Conservation (phyloP, 1,140 invertebrate genomes). For the Anadara kagoshimensis region DNA sequence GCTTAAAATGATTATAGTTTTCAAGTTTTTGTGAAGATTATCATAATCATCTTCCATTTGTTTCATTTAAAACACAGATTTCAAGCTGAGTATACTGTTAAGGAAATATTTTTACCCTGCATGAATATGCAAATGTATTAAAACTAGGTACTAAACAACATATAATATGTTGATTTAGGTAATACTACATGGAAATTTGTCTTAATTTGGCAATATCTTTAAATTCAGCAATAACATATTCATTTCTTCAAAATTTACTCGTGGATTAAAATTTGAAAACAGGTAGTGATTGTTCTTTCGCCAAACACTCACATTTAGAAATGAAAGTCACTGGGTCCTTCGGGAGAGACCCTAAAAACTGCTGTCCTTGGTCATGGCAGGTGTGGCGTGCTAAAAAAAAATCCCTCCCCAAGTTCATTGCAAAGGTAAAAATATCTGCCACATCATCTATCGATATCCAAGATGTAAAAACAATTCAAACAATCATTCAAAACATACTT, state of each 20-base stretch:
- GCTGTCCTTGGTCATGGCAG: too few species aligned
- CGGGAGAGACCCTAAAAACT: too few species aligned
- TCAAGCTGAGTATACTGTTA: conserved; percentile 58
- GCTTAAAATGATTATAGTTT: too few species aligned
- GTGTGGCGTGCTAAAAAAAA: too few species aligned
- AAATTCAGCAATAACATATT: neutral
- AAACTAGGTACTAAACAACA: neutral
- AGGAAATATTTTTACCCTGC: conserved; percentile 30
- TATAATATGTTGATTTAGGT: neutral
- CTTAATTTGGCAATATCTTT: neutral
- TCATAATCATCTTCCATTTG: conserved; percentile 40
- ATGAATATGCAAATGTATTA: neutral
- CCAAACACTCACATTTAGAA: too few species aligned
- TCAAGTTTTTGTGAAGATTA: too few species aligned
- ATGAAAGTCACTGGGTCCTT: too few species aligned
- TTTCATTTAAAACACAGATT: conserved; percentile 62
- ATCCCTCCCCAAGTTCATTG: too few species aligned
- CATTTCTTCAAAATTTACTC: neutral
- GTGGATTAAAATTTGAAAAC: neutral
- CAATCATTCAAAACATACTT: too few species aligned
- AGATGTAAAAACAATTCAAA: too few species aligned
- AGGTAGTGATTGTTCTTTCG: neutral
- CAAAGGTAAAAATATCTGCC: too few species aligned
- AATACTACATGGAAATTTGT: neutral
- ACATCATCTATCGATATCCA: too few species aligned